Base-by-base conservation (phyloP, 2,888 invertebrate genomes). In the Trachelus troglodyta region DNA sequence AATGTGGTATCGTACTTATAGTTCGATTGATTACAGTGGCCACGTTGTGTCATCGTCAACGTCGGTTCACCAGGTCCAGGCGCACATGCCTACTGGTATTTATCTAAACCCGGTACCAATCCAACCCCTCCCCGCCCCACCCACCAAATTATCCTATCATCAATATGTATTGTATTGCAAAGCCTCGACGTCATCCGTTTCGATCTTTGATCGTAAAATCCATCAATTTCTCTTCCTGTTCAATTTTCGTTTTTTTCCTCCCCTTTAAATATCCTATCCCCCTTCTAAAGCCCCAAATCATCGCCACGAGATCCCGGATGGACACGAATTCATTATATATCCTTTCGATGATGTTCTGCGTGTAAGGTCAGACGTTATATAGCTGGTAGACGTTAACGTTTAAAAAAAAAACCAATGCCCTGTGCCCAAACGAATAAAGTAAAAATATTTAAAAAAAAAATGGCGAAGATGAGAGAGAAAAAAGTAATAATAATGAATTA, bases 391-490 rank as follows among this genome's bases (percentile, higher is more conserved):
- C 40, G 40, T 69, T 69, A 69, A 33, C 69, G 31, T 30, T 30
- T 1, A 11, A 30, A 34, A 74, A 12, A 23, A 30, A 74, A 33
- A 34, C 12, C 23, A 33, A 35, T 74, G 88, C 88, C 87, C 86
- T 82, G 84, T 87, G 85, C 87, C 87, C 86, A 87, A 86, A 84
- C 83, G 84, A 88, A 85, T 83, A 87, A 84, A 84, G 85, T 79
- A 82, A 77, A 86, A 85, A 86, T 85, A 84, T 85, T 80, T 73
- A 34, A 35, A 35, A 35, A 35, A 35, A 35, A 69, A 76, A 35
- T 69, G 34, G 69, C 34, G 75, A 73, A 74, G 77, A 73, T 69
- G 75, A 77, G 75, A 79, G 68, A 40, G 40, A 81, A 81, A 76
- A 37, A 33, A 76, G 34, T 40, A 40, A 40, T 40, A 40, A 40